A percentile compares a stretch with the other conserved stretches of the same genome.
Conservation (phyloP, 1,140 invertebrate genomes). For the Papilio aristodemus region DNA sequence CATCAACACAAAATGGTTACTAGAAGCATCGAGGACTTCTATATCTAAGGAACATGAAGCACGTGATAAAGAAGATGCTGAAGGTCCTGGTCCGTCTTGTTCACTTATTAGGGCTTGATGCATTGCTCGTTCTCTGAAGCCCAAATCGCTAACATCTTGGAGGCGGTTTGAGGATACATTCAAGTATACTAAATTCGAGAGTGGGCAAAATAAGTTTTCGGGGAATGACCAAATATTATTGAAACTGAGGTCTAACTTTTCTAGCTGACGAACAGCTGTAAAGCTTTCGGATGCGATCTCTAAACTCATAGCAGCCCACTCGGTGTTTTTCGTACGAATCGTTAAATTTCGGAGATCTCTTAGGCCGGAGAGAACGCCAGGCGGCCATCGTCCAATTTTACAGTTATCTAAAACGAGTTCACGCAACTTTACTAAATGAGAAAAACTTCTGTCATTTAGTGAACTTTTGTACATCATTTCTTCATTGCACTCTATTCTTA, state of each 20-base stretch:
- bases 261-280: constrained; percentile 85
- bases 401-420: constrained; percentile 91
- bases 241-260: constrained; percentile 91
- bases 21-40: constrained; percentile 90
- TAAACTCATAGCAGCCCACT: constrained; percentile 88
- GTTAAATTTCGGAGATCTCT: constrained; percentile 89
- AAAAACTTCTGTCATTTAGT: constrained; percentile 88
- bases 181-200: constrained; percentile 87
- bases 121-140: constrained; percentile 84
- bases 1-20: constrained; percentile 90
- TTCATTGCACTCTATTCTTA: constrained; percentile 89
- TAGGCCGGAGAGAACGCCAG: constrained; percentile 87
- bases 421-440: constrained; percentile 88
- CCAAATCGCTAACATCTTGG: constrained; percentile 90
- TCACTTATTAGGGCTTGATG: constrained; percentile 84
- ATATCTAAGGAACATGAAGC: constrained; percentile 88
- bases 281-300: constrained; percentile 89
- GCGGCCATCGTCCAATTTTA: constrained; percentile 89
- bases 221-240: constrained; percentile 95
- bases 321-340: constrained; percentile 88
- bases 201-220: constrained; percentile 90
- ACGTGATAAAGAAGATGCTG: constrained; percentile 65
- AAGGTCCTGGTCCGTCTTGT: constrained; percentile 70
- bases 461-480: constrained; percentile 86
- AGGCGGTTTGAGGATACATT: constrained; percentile 92